Percentiles rank a stretch among this genome's conserved stretches.
phyloP scores from a whole-genome alignment of 1,140 invertebrate species.

The Trachymyrmex septentrionalis region DNA sequence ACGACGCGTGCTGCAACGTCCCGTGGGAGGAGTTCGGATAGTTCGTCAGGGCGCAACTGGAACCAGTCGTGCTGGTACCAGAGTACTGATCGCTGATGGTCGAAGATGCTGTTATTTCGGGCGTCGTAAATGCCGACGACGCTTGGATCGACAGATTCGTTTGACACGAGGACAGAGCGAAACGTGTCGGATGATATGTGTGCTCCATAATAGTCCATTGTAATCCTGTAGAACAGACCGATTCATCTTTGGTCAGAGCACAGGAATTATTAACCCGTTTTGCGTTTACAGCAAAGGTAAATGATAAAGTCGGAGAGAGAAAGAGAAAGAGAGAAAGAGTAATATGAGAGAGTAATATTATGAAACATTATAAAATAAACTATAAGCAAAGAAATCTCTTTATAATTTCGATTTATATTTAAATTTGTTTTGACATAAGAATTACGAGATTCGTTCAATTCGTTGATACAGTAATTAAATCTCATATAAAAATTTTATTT shows the following conservation, averaged over 20 bases:
- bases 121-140: slow-evolving; percentile 84
- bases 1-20: slow-evolving; percentile 74
- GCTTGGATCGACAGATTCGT: slow-evolving; percentile 87
- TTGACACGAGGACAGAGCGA: slow-evolving; percentile 88
- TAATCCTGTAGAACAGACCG: slow-evolving; percentile 89
- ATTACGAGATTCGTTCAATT: not conserved
- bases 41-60: slow-evolving; percentile 81
- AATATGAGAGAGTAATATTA: slow-evolving; percentile 29
- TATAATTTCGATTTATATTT: not conserved
- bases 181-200: slow-evolving; percentile 88
- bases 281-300: slow-evolving; percentile 46
- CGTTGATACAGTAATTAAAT: not conserved
- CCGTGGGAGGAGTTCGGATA: slow-evolving; percentile 81
- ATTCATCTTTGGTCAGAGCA: slow-evolving; percentile 80
- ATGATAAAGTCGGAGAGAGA: slow-evolving; percentile 29
- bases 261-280: slow-evolving; percentile 72
- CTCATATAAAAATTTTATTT: slow-evolving; percentile 7
- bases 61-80: slow-evolving; percentile 78
- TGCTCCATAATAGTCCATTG: slow-evolving; percentile 91
- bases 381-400: not conserved
- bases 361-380: slow-evolving; percentile 14
- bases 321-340: not conserved
- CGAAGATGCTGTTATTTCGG: slow-evolving; percentile 84
- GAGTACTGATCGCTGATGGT: slow-evolving; percentile 82
- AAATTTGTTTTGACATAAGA: not conserved